A percentile compares a stretch with the other conserved stretches of the same genome.
These are phyloP conservation scores for Pipistrellus kuhlii DNA, from an alignment of 2,797 vertebrate species.

Conservation along the genomic window DNA sequence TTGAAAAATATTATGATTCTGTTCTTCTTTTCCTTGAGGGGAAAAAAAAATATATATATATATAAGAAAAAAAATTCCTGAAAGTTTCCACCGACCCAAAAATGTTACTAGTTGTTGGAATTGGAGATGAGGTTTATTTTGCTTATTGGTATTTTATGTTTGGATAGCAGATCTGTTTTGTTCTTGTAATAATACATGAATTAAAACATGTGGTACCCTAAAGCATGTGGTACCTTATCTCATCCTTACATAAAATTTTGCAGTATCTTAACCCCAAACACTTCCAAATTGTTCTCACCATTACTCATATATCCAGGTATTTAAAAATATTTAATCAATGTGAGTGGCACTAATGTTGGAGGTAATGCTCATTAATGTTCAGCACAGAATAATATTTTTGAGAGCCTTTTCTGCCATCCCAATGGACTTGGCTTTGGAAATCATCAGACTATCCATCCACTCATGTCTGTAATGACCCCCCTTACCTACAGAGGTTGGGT, in stretches of 20 bases:
- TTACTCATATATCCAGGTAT: background rate
- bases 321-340: background rate
- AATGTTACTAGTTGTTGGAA: background rate
- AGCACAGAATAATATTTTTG: background rate
- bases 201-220: background rate
- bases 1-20: constrained; percentile 16
- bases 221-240: background rate
- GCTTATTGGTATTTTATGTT: background rate
- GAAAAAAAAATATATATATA: constrained; percentile 15
- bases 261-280: background rate
- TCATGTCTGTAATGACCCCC: background rate
- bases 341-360: background rate
- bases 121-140: constrained; percentile 15
- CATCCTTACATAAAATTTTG: background rate
- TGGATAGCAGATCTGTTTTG: background rate
- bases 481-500: background rate
- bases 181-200: background rate
- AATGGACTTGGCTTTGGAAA: background rate
- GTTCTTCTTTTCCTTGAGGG: background rate
- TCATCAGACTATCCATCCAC: background rate
- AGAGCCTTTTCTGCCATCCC: background rate
- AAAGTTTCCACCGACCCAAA: background rate
- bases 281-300: background rate
- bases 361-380: background rate
- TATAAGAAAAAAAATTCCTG: background rate